These are phyloP conservation scores for Sylvicola fuscatus DNA, from an alignment of 2,888 invertebrate species.

Conservation along the genomic window DNA sequence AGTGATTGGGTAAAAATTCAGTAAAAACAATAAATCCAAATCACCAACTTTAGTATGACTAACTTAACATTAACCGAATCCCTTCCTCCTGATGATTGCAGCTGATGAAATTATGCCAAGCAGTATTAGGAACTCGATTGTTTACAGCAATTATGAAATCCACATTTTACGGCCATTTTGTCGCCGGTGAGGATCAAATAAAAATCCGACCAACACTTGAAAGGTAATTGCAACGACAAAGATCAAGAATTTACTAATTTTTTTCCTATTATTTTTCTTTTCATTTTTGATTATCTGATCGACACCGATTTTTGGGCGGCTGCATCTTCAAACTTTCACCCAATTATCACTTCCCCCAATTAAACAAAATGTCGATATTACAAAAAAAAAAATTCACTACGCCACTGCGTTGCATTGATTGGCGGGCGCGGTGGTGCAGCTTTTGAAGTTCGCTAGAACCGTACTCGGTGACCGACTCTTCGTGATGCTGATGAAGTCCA, in stretches of 20 bases:
- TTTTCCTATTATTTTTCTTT: constrained; percentile 13
- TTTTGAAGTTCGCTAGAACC: constrained; percentile 61
- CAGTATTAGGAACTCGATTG: constrained; percentile 56
- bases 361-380: no score
- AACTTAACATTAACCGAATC: no score
- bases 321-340: constrained; percentile 2
- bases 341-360: no score
- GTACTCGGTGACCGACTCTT: constrained; percentile 67
- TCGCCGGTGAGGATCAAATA: constrained; percentile 85
- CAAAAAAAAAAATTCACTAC: no score
- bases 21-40: no score
- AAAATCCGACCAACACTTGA: constrained; percentile 71
- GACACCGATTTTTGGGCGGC: background rate
- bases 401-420: no score
- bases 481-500: constrained; percentile 66
- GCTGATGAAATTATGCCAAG: constrained; percentile 64
- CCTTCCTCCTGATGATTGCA: constrained; percentile 22
- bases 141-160: constrained; percentile 76
- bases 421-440: constrained; percentile 29
- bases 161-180: constrained; percentile 98
- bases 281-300: constrained; percentile 6
- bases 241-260: constrained; percentile 15
- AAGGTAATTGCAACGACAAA: constrained; percentile 28
- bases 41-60: no score
- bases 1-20: no score